Evolutionary conservation across 37 sponge, comb jelly and placozoan genomes (phyloP).

Genomic region (Cladorhizidae sp.): DNA sequence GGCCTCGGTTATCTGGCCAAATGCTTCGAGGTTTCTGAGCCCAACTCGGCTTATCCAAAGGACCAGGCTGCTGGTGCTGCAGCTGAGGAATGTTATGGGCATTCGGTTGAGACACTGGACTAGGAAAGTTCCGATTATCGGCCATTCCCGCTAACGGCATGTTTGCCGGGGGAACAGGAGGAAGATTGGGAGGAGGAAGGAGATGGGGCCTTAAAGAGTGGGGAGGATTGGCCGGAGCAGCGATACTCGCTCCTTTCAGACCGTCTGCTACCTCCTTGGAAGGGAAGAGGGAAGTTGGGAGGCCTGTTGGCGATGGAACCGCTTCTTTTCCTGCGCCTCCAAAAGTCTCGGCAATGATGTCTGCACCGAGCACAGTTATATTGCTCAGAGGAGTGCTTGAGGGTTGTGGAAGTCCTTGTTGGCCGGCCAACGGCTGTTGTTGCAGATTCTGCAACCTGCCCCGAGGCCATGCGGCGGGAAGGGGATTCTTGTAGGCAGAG

Average conservation of each 20-base stretch:
- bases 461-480: neutral
- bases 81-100: neutral
- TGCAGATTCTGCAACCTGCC: neutral
- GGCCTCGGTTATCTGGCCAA: neutral
- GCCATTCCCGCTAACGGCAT: neutral
- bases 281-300: neutral
- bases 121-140: neutral
- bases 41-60: neutral
- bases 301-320: neutral
- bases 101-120: neutral
- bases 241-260: neutral
- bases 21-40: neutral
- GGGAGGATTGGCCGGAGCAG: neutral
- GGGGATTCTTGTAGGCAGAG: neutral
- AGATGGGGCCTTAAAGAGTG: neutral
- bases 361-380: slow-evolving; percentile 58
- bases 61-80: neutral
- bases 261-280: neutral
- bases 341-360: slow-evolving; percentile 58
- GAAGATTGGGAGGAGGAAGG: neutral
- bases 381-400: neutral
- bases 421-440: neutral
- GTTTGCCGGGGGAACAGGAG: neutral
- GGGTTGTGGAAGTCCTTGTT: neutral
- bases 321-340: neutral